Conservation (phyloP, 2,888 invertebrate species). For the Oxycera nigricornis region DNA sequence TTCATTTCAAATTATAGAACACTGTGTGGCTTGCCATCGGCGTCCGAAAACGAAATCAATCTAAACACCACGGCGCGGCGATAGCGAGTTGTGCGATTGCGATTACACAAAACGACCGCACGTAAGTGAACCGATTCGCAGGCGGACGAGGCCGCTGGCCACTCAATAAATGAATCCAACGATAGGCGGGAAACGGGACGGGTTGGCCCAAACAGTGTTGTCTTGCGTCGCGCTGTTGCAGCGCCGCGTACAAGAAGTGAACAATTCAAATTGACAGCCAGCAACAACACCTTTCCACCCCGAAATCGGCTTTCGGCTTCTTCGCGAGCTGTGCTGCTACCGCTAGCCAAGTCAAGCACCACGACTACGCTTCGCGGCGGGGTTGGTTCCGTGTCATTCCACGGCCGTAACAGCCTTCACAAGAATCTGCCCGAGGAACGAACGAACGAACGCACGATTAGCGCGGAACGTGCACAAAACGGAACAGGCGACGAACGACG, state of each 20-base stretch:
- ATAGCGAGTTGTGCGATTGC: conserved; percentile 6
- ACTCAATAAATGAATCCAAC: conserved; percentile 10
- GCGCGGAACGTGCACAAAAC: conserved; percentile 6
- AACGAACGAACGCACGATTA: neutral
- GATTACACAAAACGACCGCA: neutral
- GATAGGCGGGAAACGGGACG: neutral
- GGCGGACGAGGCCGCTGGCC: neutral
- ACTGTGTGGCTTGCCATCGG: conserved; percentile 5
- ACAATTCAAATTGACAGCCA: conserved; percentile 20
- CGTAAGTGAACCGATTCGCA: conserved; percentile 16
- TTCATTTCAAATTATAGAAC: neutral
- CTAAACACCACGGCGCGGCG: neutral
- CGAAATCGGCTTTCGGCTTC: conserved; percentile 1
- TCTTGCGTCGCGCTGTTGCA: neutral
- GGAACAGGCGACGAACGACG: neutral
- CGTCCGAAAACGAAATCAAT: conserved; percentile 16
- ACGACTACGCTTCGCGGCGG: neutral
- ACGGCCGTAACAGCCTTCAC: conserved; percentile 10
- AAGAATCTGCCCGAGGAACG: conserved; percentile 19
- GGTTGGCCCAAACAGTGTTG: neutral
- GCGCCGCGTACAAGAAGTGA: neutral
- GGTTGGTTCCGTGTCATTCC: neutral
- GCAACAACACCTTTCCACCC: conserved; percentile 28
- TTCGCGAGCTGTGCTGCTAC: neutral
- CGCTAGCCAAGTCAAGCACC: neutral